A percentile compares a stretch with the other conserved stretches of the same genome.
Conservation (phyloP, 2,113 vertebrate genomes). For the Fukomys damarensis region DNA sequence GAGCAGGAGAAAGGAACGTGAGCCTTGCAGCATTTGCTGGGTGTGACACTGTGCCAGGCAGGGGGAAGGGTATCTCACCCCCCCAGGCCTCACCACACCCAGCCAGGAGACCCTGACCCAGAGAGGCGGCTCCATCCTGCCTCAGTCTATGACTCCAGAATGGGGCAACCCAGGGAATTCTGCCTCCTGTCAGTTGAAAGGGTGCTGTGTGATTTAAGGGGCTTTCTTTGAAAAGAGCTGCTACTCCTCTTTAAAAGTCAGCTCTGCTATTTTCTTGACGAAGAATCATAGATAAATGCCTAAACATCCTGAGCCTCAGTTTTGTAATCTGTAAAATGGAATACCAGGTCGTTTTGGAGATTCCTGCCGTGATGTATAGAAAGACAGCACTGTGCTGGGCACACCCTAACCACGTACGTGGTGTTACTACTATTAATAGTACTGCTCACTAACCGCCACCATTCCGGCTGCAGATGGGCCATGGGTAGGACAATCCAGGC, state of each 20-base stretch:
- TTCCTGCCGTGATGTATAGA: neutral
- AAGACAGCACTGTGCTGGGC: too few species aligned
- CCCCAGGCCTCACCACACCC: neutral
- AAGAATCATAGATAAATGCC: neutral
- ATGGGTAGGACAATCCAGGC: neutral
- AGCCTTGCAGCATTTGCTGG: neutral
- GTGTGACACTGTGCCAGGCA: too few species aligned
- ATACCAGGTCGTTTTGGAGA: neutral
- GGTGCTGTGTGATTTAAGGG: neutral
- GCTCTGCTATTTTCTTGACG: neutral
- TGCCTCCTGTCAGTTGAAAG: neutral
- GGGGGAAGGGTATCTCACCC: rapidly evolving
- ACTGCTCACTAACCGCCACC: neutral
- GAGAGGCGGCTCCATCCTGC: rapidly evolving
- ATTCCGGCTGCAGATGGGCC: neutral
- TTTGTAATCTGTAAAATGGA: neutral
- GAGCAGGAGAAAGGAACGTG: neutral
- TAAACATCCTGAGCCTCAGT: neutral
- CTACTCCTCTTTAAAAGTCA: neutral
- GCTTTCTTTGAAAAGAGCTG: neutral
- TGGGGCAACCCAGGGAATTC: too few species aligned
- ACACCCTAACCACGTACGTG: rapidly evolving
- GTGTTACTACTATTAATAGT: neutral
- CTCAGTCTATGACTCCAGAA: neutral
- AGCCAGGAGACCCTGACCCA: neutral